phyloP scores from a whole-genome alignment of 2,888 invertebrate genomes.

The Aromia moschata region DNA sequence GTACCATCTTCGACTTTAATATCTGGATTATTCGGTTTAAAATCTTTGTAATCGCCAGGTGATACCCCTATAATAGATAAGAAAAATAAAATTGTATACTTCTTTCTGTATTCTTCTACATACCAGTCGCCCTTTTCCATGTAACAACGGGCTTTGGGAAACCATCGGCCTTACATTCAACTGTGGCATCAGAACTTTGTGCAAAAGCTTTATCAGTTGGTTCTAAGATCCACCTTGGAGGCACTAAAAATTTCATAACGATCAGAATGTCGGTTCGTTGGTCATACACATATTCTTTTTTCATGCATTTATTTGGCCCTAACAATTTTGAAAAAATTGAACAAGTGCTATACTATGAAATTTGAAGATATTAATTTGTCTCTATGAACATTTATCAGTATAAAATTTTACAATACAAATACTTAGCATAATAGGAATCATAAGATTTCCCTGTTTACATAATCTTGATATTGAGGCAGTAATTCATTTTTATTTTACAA shows the following conservation, averaged over 20 bases:
- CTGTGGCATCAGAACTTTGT: constrained; percentile 91
- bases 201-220: constrained; percentile 96
- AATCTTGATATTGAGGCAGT: too few relatives aligned
- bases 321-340: constrained; percentile 18
- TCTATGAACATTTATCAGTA: too few relatives aligned
- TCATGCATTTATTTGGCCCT: neutral
- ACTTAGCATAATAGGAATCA: too few relatives aligned
- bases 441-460: too few relatives aligned
- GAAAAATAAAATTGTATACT: neutral
- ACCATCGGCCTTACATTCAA: constrained; percentile 96
- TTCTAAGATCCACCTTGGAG: constrained; percentile 95
- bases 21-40: constrained; percentile 88
- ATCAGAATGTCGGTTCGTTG: neutral
- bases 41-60: constrained; percentile 92
- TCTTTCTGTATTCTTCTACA: constrained; percentile 31
- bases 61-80: constrained; percentile 74
- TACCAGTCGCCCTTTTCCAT: constrained; percentile 96
- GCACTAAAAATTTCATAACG: constrained; percentile 74
- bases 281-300: neutral
- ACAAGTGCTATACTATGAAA: constrained; percentile 7
- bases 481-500: too few relatives aligned
- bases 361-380: too few relatives aligned
- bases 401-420: too few relatives aligned
- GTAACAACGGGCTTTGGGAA: constrained; percentile 94
- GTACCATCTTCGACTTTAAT: constrained; percentile 96